Evolutionary conservation across 2,888 invertebrate species (phyloP), one percentile per base, ranked within the genome.

Genomic region (Spodoptera picta): DNA sequence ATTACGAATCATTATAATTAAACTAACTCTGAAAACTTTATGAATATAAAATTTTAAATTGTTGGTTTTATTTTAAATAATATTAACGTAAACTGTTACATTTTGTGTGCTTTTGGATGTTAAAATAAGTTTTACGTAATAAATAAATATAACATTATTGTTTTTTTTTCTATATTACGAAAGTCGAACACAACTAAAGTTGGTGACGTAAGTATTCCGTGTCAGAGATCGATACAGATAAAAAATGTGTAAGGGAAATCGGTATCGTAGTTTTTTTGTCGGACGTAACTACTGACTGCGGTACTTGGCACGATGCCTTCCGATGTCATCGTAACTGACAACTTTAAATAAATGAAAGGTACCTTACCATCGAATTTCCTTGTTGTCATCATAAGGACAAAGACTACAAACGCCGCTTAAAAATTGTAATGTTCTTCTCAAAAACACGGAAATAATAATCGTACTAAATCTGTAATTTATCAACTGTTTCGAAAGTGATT

Each of bases 241-340:
- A 41, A 57, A 73, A 75, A 64, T 14, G 12, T 54, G 7, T 42
- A 27, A 42, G 67, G 53, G 59, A 60, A 73, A 73, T 75, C 51
- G 49, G 45, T 66, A 56, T 48, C 7, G 11, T 12, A 43, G 3
- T 48, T 55, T 59, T 56, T 14, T 58, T 51, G n/a, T 14, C 11
- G 12, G 41, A 4, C 14, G 9, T 52, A 19, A 41, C 24, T 59
- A 9, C 36, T 31, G 4, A 36, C 36, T 36, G 9, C 6, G 36
- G 36, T 36, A 9, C 36, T 36, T 36, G 61, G 54, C 56, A 57
- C 58, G 42, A 46, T 42, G 23, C 27, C 19, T n/a, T 11, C 24
- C 56, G 31, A 44, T 69, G 31, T 52, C 76, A 49, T 54, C 24
- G 50, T 41, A 42, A 1, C 36, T 36, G 14, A 24, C 63, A 54